phyloP scores from a whole-genome alignment of 2,797 vertebrate genomes.

The Tenualosa thibaudeaui region DNA sequence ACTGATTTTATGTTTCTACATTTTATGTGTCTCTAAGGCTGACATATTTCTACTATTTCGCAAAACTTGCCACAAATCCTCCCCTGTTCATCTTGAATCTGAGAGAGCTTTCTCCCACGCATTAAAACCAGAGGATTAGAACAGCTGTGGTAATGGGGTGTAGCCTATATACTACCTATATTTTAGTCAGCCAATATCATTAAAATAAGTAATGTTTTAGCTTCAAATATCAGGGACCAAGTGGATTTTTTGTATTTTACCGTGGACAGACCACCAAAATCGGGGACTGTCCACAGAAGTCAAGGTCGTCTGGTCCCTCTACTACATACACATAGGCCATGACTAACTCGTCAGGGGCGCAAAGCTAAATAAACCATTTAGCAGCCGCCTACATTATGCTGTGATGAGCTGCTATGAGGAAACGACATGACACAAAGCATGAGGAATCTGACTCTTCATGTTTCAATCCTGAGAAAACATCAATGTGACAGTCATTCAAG shows the following conservation, averaged over 20 bases:
- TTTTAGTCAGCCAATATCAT: too few species aligned
- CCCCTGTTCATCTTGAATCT: background rate
- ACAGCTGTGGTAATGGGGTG: background rate
- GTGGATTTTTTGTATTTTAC: too few species aligned
- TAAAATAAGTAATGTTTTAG: too few species aligned
- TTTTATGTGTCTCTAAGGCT: background rate
- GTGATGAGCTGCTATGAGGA: slow-evolving; percentile 32
- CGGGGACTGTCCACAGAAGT: too few species aligned
- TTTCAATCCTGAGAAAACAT: slow-evolving; percentile 32
- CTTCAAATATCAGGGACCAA: too few species aligned
- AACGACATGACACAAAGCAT: slow-evolving; percentile 32
- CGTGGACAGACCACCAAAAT: too few species aligned
- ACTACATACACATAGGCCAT: background rate
- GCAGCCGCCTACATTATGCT: background rate
- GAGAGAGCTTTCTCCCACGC: background rate
- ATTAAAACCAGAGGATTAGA: background rate
- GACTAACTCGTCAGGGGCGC: background rate
- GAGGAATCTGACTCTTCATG: slow-evolving; percentile 59
- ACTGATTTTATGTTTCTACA: background rate
- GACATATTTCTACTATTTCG: background rate
- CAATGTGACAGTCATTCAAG: slow-evolving; percentile 4
- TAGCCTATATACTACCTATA: too few species aligned
- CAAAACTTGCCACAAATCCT: background rate
- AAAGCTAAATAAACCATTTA: slow-evolving; percentile 8
- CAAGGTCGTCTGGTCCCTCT: too few species aligned